These are phyloP conservation scores for Porites rus DNA, from an alignment of 92 coral and sea anemone genomes.

Conservation along the genomic window DNA sequence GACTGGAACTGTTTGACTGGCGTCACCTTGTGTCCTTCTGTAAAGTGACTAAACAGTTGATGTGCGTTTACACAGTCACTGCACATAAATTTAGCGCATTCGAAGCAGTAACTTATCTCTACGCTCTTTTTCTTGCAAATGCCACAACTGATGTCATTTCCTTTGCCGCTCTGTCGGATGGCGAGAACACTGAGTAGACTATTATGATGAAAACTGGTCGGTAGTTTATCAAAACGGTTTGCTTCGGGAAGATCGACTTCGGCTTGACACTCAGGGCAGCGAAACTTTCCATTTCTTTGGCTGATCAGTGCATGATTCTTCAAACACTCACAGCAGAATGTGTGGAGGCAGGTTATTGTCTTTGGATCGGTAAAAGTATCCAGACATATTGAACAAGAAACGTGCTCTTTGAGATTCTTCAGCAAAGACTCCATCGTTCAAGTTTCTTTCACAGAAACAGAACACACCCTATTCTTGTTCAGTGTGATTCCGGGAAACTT, in stretches of 20 bases:
- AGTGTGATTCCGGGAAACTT: not conserved
- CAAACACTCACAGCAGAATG: conserved; percentile 9
- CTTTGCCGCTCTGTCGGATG: conserved; percentile 1
- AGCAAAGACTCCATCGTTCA: not conserved
- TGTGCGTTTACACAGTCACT: not conserved
- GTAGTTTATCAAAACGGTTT: conserved; percentile 12
- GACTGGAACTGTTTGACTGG: not conserved
- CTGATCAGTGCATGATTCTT: not conserved
- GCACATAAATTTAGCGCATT: not conserved
- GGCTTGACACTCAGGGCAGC: conserved; percentile 18
- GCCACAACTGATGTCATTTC: not conserved
- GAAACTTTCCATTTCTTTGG: conserved; percentile 5
- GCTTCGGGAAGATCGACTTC: not conserved
- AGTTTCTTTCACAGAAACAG: not conserved
- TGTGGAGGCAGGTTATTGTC: conserved; percentile 13
- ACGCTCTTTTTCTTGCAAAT: conserved; percentile 4
- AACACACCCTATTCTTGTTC: not conserved
- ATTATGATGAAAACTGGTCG: conserved; percentile 26
- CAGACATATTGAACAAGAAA: conserved; percentile 42
- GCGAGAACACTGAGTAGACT: not conserved
- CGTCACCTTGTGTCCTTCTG: conserved; percentile 10
- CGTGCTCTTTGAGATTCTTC: conserved; percentile 1
- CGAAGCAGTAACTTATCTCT: not conserved
- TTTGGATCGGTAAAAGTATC: conserved; percentile 26
- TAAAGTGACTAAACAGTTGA: not conserved